Conservation (phyloP, 2,113 vertebrate genomes). For the Tyrannus savana region DNA sequence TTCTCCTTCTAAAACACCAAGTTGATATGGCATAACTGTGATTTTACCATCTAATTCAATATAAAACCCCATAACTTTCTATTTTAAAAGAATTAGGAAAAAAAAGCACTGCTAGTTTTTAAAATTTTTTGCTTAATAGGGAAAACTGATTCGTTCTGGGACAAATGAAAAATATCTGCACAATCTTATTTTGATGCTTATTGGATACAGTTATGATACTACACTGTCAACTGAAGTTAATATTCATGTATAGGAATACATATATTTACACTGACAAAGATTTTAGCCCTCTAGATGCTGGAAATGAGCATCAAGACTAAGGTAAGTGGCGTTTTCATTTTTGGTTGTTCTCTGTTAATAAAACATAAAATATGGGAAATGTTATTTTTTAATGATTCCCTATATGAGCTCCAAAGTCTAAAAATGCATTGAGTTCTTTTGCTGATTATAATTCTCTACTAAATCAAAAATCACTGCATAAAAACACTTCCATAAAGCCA, state of each 20-base stretch:
- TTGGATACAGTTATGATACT: not conserved
- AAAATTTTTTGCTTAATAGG: not conserved
- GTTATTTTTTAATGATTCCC: not conserved
- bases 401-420: not conserved
- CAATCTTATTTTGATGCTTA: not conserved
- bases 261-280: not conserved
- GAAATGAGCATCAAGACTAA: not conserved
- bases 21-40: not conserved
- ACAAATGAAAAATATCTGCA: not conserved
- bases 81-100: too few relatives aligned
- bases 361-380: not conserved
- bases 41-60: not conserved
- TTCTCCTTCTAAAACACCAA: not conserved
- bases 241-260: not conserved
- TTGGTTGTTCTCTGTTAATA: not conserved
- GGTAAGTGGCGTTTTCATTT: not conserved
- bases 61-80: not conserved
- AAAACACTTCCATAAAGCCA: conserved; percentile 32
- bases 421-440: not conserved
- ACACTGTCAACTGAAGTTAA: not conserved
- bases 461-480: conserved; percentile 51
- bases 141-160: not conserved
- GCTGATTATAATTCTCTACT: conserved; percentile 12
- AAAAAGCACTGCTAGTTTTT: not conserved
- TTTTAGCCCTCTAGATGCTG: not conserved